phyloP scores from a whole-genome alignment of 1,140 invertebrate genomes.

The Drosophila arawakana region DNA sequence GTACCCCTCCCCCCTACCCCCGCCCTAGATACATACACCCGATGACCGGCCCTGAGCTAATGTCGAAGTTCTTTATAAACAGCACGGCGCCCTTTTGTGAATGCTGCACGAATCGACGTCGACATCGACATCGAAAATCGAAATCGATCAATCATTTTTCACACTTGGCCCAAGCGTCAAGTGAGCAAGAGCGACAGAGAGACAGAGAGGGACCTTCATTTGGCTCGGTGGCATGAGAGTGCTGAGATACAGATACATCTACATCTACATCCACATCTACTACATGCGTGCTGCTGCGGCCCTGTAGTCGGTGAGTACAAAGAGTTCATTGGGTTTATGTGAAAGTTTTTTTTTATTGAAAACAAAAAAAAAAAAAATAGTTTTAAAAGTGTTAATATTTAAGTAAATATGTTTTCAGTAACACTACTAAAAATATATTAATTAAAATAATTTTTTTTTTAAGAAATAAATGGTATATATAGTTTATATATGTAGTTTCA shows the following conservation, averaged over 20 bases:
- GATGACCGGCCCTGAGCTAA: background rate
- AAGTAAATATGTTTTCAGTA: too few relatives aligned
- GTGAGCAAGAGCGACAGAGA: conserved; percentile 20
- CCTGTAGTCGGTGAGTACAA: too few relatives aligned
- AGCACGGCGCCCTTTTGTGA: conserved; percentile 64
- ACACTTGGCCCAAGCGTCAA: conserved; percentile 60
- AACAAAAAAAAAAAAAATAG: too few relatives aligned
- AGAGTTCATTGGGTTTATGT: too few relatives aligned
- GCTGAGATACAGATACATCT: conserved; percentile 11
- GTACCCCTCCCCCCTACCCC: background rate
- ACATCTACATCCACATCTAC: background rate
- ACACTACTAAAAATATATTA: too few relatives aligned
- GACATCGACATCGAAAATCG: conserved; percentile 29
- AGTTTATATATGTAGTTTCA: too few relatives aligned
- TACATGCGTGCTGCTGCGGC: background rate
- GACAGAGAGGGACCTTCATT: conserved; percentile 2
- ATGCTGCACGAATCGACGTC: conserved; percentile 50
- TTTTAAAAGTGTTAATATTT: too few relatives aligned
- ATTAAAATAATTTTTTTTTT: too few relatives aligned
- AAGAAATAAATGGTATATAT: too few relatives aligned
- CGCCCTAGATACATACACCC: background rate
- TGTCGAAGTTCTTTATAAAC: conserved; percentile 72
- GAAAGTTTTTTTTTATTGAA: too few relatives aligned
- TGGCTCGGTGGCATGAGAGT: conserved; percentile 34
- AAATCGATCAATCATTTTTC: conserved; percentile 81